Evolutionary conservation across 1,140 invertebrate species (phyloP).

Genomic region (Andricus grossulariae): DNA sequence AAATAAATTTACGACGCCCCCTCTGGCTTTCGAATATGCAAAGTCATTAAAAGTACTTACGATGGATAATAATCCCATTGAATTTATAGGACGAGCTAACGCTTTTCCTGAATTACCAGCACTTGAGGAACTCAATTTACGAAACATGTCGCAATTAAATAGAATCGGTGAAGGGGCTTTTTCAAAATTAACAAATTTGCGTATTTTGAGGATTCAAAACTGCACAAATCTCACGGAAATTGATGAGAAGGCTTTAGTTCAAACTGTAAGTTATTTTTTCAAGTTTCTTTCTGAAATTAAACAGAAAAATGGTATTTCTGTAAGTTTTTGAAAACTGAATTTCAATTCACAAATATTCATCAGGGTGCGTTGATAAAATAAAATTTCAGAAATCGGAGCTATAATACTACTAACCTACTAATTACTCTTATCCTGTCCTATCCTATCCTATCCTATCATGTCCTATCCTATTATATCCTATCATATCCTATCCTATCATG

Average conservation of each 20-base stretch:
- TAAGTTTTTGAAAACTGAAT: too few relatives aligned
- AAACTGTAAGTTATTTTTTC: not conserved
- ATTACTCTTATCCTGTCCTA: too few relatives aligned
- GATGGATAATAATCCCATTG: not conserved
- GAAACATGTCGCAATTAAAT: not conserved
- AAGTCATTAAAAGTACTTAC: not conserved
- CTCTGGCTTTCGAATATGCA: not conserved
- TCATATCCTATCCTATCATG: too few relatives aligned
- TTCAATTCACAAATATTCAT: too few relatives aligned
- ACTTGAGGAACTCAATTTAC: slow-evolving; percentile 3
- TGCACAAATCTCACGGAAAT: not conserved
- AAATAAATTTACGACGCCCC: slow-evolving; percentile 2
- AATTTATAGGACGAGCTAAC: not conserved
- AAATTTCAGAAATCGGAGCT: too few relatives aligned
- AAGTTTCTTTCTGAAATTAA: too few relatives aligned
- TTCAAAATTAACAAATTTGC: not conserved
- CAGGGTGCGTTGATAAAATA: too few relatives aligned
- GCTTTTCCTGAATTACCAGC: not conserved
- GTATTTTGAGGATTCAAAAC: slow-evolving; percentile 1
- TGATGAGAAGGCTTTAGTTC: not conserved
- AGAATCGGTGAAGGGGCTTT: not conserved
- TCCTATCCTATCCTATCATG: too few relatives aligned
- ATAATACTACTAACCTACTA: too few relatives aligned
- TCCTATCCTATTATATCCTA: too few relatives aligned
- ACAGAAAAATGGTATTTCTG: too few relatives aligned